phyloP scores from a whole-genome alignment of 2,113 vertebrate species.

The Cryptotis parvus region DNA sequence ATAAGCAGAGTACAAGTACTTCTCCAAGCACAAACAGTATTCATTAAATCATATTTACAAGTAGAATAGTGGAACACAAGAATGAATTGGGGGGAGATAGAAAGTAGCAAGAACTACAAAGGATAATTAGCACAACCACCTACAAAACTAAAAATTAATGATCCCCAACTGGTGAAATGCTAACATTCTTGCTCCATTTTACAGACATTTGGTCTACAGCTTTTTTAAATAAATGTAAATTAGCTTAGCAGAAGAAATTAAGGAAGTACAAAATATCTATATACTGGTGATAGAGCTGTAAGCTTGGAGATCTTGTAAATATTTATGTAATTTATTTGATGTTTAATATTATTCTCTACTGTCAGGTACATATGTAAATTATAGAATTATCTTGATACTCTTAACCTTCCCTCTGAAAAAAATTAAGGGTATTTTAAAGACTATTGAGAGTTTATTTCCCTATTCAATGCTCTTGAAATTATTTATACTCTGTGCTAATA shows the following conservation, averaged over 20 bases:
- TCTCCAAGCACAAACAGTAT: neutral
- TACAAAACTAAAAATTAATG: neutral
- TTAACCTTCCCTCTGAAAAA: neutral
- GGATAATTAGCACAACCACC: neutral
- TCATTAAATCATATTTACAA: neutral
- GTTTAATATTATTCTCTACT: neutral
- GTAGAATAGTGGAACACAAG: neutral
- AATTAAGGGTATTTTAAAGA: neutral
- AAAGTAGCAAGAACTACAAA: neutral
- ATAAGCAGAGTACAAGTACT: constrained; percentile 44
- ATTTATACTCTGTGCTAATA: neutral
- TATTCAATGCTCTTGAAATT: constrained; percentile 30
- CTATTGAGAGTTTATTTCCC: neutral
- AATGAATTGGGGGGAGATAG: neutral
- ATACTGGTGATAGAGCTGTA: neutral
- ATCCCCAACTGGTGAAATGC: neutral
- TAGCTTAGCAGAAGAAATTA: neutral
- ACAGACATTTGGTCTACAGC: neutral
- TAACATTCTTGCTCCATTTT: neutral
- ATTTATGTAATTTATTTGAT: neutral
- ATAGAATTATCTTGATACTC: neutral
- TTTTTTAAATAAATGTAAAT: constrained; percentile 8
- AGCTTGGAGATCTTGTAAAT: neutral
- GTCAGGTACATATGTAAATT: neutral
- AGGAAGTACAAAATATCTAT: neutral